Percentiles rank a stretch among this genome's conserved stretches.
Evolutionary conservation across 2,797 vertebrate genomes (phyloP).

Genomic region (Scolopax bukidnonensis): DNA sequence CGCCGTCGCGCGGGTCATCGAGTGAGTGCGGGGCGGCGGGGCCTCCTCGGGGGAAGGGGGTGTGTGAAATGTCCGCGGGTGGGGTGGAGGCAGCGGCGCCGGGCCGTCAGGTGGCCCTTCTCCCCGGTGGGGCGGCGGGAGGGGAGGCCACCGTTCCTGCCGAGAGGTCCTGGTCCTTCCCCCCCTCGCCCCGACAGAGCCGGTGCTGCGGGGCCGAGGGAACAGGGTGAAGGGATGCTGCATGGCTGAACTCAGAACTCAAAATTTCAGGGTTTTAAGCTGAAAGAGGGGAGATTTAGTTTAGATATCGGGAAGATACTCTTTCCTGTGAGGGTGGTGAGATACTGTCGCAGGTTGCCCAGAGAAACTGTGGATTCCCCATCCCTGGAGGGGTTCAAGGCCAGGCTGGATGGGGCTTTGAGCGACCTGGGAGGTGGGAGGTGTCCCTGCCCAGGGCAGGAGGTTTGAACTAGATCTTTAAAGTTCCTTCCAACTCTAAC

Average conservation of each 20-base stretch:
- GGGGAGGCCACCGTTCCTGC: neutral
- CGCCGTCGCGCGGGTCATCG: neutral
- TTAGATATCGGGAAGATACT: neutral
- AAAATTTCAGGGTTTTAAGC: fast-evolving
- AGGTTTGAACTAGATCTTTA: too few relatives aligned
- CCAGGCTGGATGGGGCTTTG: neutral
- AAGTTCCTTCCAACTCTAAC: neutral
- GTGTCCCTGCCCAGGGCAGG: neutral
- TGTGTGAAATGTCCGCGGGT: neutral
- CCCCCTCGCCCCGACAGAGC: too few relatives aligned
- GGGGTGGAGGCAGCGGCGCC: neutral
- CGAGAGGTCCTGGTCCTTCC: neutral
- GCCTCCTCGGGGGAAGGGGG: neutral
- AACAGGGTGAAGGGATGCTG: fast-evolving
- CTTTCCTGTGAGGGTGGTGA: neutral
- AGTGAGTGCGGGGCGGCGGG: slow-evolving; percentile 36
- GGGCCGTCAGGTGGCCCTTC: neutral
- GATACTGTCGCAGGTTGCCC: neutral
- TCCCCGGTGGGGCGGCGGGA: neutral
- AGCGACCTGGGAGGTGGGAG: neutral
- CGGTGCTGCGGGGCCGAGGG: too few relatives aligned
- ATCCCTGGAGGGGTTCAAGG: neutral
- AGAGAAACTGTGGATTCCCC: neutral
- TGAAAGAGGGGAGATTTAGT: neutral
- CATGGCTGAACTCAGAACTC: fast-evolving